Evolutionary conservation across 1,140 invertebrate species (phyloP), one percentile per base, ranked within the genome.

Genomic region (Eupristina koningsbergeri): DNA sequence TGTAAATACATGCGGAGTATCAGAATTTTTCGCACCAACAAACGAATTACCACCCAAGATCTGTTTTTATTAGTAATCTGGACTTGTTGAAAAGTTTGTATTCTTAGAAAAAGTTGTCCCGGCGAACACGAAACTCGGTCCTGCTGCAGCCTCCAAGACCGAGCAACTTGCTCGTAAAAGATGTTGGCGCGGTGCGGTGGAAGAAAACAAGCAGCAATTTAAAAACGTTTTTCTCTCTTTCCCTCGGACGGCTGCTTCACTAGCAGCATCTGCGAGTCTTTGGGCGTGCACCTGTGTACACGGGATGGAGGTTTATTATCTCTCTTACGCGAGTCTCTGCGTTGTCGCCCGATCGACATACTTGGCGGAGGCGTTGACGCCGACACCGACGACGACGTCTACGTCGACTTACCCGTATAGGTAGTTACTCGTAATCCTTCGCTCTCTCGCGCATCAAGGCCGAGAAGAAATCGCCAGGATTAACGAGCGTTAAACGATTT

Each of bases 201-300:
- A 26, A 58, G 53, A 22, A 9, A 58, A 26, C 9, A 58, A 22
- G 2, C n/a, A n/a, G n/a, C n/a, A n/a, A n/a, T n/a, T n/a, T n/a
- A n/a, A n/a, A n/a, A n/a, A n/a, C n/a, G n/a, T 84, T 73, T 67
- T 75, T 81, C 80, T n/a, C 41, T 84, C 79, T 84, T 81, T 83
- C 8, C 3, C 39, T 19, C 45, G 1, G 7, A 11, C 73, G 73
- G 39, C 26, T 31, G 39, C 41, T 22, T 69, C 86, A 84, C 84
- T 85, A 86, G 80, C 91, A 91, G 91, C 91, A 91, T 91, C 90
- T 91, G 90, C 87, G 87, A 82, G 75, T 74, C 41, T 39, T 84
- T 87, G 61, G 79, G 80, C 75, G 84, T 85, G 87, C 91, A 91
- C 90, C 90, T 91, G 90, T 91, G 90, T 91, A 91, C 89, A 91